A percentile compares a stretch with the other conserved stretches of the same genome.
Evolutionary conservation across 1,140 invertebrate genomes (phyloP).

Genomic region (Myzus persicae): DNA sequence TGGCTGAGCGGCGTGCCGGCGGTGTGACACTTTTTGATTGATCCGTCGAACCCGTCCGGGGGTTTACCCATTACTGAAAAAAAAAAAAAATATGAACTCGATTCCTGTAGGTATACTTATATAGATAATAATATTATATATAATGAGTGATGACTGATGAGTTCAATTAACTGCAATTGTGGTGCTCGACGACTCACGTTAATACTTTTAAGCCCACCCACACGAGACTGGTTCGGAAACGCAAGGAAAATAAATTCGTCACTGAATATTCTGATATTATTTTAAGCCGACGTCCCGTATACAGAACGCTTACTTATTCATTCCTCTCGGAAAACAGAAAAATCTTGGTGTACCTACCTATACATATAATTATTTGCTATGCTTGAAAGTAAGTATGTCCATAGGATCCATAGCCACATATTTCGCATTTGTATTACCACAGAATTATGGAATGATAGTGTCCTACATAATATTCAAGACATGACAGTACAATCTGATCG

Average conservation of each 20-base stretch:
- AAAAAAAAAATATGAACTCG: not conserved
- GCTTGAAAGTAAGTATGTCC: not conserved
- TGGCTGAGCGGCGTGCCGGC: not conserved
- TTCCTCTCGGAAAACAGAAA: not conserved
- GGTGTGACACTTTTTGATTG: slow-evolving; percentile 29
- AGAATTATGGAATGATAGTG: too few species aligned
- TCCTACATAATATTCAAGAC: too few species aligned
- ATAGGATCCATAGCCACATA: too few species aligned
- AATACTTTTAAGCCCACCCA: not conserved
- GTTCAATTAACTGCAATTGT: not conserved
- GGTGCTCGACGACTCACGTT: not conserved
- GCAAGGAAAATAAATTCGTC: not conserved
- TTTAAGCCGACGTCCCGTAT: not conserved
- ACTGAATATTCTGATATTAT: not conserved
- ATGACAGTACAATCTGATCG: too few species aligned
- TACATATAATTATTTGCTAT: too few species aligned
- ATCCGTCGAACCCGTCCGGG: slow-evolving; percentile 14
- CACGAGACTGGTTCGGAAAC: not conserved
- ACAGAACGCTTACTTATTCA: not conserved
- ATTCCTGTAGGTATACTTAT: not conserved
- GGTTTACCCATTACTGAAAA: not conserved
- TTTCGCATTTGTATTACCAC: too few species aligned
- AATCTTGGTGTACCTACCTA: too few species aligned
- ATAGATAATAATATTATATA: not conserved
- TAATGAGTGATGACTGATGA: slow-evolving; percentile 32